Evolutionary conservation across 2,888 invertebrate species (phyloP).

Genomic region (Argynnis bischoffii): DNA sequence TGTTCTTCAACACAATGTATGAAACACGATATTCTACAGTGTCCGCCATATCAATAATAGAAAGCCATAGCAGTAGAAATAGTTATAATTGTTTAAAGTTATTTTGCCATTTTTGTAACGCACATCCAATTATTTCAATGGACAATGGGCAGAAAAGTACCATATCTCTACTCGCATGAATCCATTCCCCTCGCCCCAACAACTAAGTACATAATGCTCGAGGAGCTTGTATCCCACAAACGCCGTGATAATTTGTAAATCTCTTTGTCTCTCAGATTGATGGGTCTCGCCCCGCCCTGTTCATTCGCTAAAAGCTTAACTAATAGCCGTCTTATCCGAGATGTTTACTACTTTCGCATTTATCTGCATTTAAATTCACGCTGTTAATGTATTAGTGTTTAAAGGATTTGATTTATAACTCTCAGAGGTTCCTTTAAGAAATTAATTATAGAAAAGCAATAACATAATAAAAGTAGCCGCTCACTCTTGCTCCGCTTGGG

Average conservation of each 20-base stretch:
- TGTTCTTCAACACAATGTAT: too few species aligned
- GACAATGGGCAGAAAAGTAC: too few species aligned
- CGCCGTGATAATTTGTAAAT: constrained; percentile 27
- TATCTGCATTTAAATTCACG: constrained; percentile 17
- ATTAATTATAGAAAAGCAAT: too few species aligned
- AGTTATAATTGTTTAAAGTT: too few species aligned
- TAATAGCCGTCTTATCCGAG: constrained; percentile 28
- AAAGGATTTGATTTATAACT: neutral
- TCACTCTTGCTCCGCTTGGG: too few species aligned
- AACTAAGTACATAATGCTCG: constrained; percentile 1
- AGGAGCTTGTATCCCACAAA: constrained; percentile 6
- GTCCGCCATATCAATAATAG: too few species aligned
- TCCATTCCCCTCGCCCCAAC: constrained; percentile 3
- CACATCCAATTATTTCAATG: too few species aligned
- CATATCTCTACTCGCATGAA: too few species aligned
- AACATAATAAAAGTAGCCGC: too few species aligned
- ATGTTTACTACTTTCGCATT: constrained; percentile 20
- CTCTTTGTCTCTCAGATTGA: constrained; percentile 22
- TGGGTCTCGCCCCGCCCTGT: neutral
- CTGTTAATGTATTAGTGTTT: constrained; percentile 13
- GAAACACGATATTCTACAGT: too few species aligned
- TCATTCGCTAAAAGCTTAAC: constrained; percentile 27
- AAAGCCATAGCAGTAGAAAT: too few species aligned
- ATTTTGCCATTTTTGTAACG: too few species aligned
- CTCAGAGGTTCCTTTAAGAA: neutral